Evolutionary conservation across 2,888 invertebrate species (phyloP), one percentile per base, ranked within the genome.

Genomic region (Tinea semifulvella): DNA sequence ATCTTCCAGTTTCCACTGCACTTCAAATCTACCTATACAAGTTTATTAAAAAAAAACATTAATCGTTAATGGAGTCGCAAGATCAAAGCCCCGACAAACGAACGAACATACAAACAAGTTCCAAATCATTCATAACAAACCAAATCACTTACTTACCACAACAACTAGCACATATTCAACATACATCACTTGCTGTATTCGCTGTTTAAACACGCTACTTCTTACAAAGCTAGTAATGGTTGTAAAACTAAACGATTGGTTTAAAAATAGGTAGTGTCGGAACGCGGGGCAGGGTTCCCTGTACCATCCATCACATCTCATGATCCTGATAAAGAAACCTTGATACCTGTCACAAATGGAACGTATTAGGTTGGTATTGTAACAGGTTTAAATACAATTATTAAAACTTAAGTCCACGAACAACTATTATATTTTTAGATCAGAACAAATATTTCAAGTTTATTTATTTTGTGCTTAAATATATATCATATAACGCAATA

Each of bases 331-430:
- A 40, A 40, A 22, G 40, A 14, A 18, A 16, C 36, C 18, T 18
- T 40, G 20, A 22, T 40, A 40, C 40, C 40, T 40, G 40, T 40
- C 40, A 40, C 40, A 40, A 16, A 40, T 40, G 40, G 14, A 40
- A 20, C 40, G 22, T 40, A 40, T 40, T 40, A 40, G 22, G 22
- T 40, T 22, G 22, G 40, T 22, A 40, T 40, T 40, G 13, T 22
- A 40, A 40, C 13, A 22, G 3, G 31, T 31, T n/a, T n/a, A n/a
- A n/a, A n/a, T n/a, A n/a, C n/a, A n/a, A n/a, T n/a, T n/a, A n/a
- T n/a, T n/a, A n/a, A n/a, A n/a, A n/a, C n/a, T n/a, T n/a, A n/a
- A n/a, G n/a, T n/a, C n/a, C n/a, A n/a, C n/a, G n/a, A n/a, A n/a
- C n/a, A n/a, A n/a, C n/a, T n/a, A n/a, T n/a, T n/a, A n/a, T n/a